phyloP scores from a whole-genome alignment of 2,797 vertebrate genomes.

The Mastacembelus armatus region DNA sequence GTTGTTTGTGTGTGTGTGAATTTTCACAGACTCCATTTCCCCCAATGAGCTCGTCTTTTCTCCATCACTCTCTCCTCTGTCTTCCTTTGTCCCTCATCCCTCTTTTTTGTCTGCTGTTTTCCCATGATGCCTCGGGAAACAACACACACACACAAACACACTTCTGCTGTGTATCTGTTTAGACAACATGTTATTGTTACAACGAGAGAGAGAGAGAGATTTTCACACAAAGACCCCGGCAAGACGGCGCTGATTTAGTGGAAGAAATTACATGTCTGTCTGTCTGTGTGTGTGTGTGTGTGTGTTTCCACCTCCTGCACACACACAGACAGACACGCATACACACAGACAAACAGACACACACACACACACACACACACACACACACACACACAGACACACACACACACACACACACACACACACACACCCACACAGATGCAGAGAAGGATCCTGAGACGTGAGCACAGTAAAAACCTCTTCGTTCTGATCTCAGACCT shows the following conservation, averaged over 20 bases:
- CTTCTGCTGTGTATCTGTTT: slow-evolving; percentile 30
- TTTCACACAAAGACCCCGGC: slow-evolving; percentile 45
- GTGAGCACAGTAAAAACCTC: too few species aligned
- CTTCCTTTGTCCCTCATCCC: slow-evolving; percentile 19
- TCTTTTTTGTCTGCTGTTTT: slow-evolving; percentile 38
- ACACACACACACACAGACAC: too few species aligned
- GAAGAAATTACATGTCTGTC: slow-evolving; percentile 81
- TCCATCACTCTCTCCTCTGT: slow-evolving; percentile 27
- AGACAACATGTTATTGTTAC: slow-evolving; percentile 53
- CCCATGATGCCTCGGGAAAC: slow-evolving; percentile 53
- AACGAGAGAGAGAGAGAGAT: slow-evolving; percentile 9
- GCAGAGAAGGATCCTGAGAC: too few species aligned
- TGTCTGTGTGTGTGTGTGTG: slow-evolving; percentile 23
- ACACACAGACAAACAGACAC: too few species aligned
- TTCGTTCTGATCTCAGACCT: too few species aligned
- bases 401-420: too few species aligned
- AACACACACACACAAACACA: slow-evolving; percentile 11
- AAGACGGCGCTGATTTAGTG: slow-evolving; percentile 50
- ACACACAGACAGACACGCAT: too few species aligned
- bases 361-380: too few species aligned
- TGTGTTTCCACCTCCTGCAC: too few species aligned
- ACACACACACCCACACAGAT: too few species aligned
- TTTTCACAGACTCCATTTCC: slow-evolving; percentile 53
- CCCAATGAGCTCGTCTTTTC: slow-evolving; percentile 49
- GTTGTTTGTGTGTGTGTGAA: slow-evolving; percentile 65